phyloP scores from a whole-genome alignment of 2,113 vertebrate species.

The Cisticola juncidis region DNA sequence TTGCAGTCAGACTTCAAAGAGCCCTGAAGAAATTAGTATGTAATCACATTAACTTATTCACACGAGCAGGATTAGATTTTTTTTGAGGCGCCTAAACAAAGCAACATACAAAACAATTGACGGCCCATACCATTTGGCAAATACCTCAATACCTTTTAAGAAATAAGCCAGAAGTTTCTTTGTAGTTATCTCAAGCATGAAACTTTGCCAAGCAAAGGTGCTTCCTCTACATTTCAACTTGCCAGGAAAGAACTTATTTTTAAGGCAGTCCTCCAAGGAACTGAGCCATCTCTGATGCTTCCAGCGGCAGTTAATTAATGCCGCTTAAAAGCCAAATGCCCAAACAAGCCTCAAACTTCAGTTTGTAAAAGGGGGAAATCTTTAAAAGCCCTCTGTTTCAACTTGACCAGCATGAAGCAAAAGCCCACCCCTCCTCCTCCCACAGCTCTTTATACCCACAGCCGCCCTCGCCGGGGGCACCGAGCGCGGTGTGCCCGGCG shows the following conservation, averaged over 20 bases:
- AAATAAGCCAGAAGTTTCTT: neutral
- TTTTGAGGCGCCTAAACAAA: neutral
- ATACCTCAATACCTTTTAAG: neutral
- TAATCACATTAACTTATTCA: neutral
- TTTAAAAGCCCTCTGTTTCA: neutral
- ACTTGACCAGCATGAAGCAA: neutral
- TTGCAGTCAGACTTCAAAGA: neutral
- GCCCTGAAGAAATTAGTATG: neutral
- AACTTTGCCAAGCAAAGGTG: neutral
- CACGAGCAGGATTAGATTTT: neutral
- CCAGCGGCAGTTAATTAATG: neutral
- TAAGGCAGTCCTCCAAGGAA: neutral
- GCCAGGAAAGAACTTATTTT: neutral
- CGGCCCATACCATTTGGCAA: neutral
- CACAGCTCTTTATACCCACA: rapidly evolving
- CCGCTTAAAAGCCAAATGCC: neutral
- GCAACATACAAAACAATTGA: neutral
- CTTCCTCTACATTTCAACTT: neutral
- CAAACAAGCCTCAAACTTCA: neutral
- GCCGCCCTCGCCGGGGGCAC: rapidly evolving
- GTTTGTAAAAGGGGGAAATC: rapidly evolving
- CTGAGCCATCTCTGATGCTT: rapidly evolving
- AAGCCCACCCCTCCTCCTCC: rapidly evolving
- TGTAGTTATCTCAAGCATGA: neutral
- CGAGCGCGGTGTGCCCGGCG: rapidly evolving